These are phyloP conservation scores for Eupithecia tripunctaria DNA, from an alignment of 2,888 invertebrate species.

Conservation along the genomic window DNA sequence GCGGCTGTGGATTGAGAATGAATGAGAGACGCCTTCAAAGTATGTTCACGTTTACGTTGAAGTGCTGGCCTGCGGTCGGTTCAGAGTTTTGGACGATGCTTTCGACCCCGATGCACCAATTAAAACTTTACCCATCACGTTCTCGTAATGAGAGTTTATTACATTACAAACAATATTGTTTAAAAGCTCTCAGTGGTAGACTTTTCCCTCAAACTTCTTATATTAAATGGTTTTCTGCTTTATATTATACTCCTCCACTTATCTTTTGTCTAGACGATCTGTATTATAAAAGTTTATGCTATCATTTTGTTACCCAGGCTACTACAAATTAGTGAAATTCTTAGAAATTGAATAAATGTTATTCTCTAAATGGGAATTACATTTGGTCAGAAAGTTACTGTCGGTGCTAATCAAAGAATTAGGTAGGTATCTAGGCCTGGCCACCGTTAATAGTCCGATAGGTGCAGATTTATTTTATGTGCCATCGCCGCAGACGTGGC, in stretches of 20 bases:
- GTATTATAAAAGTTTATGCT: neutral
- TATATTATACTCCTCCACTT: constrained; percentile 33
- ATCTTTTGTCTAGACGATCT: constrained; percentile 43
- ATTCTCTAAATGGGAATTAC: too few relatives aligned
- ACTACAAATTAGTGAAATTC: neutral
- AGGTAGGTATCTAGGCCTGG: neutral
- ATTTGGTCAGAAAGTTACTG: constrained; percentile 13
- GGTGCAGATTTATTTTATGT: constrained; percentile 31
- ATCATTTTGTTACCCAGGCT: neutral
- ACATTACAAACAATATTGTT: constrained; percentile 44
- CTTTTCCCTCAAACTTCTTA: constrained; percentile 37
- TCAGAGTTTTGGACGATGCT: constrained; percentile 50
- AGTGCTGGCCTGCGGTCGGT: constrained; percentile 51
- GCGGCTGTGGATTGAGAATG: constrained; percentile 51
- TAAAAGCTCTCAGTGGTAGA: constrained; percentile 39
- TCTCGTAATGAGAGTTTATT: constrained; percentile 45
- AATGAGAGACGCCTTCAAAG: constrained; percentile 53
- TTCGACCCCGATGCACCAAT: constrained; percentile 62
- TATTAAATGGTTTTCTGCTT: constrained; percentile 39
- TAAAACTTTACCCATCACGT: constrained; percentile 61
- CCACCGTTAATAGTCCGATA: constrained; percentile 23
- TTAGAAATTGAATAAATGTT: neutral
- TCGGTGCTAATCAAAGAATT: constrained; percentile 14
- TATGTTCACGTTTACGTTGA: constrained; percentile 50
- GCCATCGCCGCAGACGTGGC: constrained; percentile 13